Percentiles rank a stretch among this genome's conserved stretches.
These are phyloP conservation scores for Copidosoma aretas DNA, from an alignment of 2,888 invertebrate genomes.

Conservation along the genomic window DNA sequence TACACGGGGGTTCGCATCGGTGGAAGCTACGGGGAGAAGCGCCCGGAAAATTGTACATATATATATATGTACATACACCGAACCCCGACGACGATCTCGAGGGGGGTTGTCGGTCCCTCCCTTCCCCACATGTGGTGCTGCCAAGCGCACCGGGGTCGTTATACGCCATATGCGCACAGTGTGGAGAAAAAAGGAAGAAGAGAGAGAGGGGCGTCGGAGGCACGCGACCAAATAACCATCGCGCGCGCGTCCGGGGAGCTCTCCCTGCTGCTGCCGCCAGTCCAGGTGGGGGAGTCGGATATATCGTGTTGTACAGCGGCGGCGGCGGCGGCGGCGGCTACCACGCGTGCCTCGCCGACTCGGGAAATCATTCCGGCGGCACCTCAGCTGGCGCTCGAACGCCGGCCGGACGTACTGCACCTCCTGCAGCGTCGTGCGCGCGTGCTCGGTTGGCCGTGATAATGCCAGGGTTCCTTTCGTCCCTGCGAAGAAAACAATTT, in stretches of 20 bases:
- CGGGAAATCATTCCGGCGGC: slow-evolving; percentile 46
- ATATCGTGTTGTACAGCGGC: not conserved
- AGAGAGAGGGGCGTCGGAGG: not conserved
- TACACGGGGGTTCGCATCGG: not conserved
- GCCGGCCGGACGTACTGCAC: not conserved
- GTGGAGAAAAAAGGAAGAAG: no score
- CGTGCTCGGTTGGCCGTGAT: not conserved
- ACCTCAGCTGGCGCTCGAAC: slow-evolving; percentile 5
- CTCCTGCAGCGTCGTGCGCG: not conserved
- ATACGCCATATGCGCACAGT: not conserved
- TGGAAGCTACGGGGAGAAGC: slow-evolving; percentile 12
- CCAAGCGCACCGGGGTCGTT: not conserved
- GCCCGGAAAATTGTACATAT: slow-evolving; percentile 20
- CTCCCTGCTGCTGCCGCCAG: slow-evolving; percentile 45
- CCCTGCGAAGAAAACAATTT: no score
- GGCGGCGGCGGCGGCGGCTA: slow-evolving; percentile 12
- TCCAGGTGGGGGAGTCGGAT: slow-evolving; percentile 9
- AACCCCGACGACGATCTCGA: no score
- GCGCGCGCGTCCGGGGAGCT: not conserved
- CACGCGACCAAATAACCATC: slow-evolving; percentile 11
- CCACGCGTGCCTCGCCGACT: slow-evolving; percentile 51
- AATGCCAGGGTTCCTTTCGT: not conserved
- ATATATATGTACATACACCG: slow-evolving; percentile 15
- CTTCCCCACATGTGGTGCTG: not conserved
- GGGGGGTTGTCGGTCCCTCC: not conserved